Evolutionary conservation across 2,888 invertebrate species (phyloP), one percentile per base, ranked within the genome.

Genomic region (Globia sparganii): DNA sequence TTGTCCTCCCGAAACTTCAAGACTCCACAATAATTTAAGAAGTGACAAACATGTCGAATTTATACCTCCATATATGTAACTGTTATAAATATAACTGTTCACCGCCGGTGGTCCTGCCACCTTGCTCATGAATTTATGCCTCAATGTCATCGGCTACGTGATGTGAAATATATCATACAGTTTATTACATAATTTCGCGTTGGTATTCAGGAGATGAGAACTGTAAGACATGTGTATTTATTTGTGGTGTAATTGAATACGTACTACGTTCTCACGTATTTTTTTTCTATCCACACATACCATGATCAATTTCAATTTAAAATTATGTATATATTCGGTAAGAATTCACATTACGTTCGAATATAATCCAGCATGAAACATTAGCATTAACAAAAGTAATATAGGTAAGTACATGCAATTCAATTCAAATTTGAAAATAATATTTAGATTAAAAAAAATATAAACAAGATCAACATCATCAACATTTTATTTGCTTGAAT

Each of bases 101-200:
- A 34, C 37, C 73, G 73, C 25, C 28, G 83, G 83, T 86, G 83
- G 83, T 84, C 83, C 56, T 49, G 37, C 21, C 40, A 58, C n/a
- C 61, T 40, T 64, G 49, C 53, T 37, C 21, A 53, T 43, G 40
- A 83, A 75, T 86, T 78, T 76, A 83, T 86, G 69, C 18, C n/a
- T 40, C 69, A 70, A 78, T 72, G 86, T 69, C 72, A 64, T 25
- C 13, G n/a, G 25, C 0, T 74, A 87, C 87, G 87, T 86, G 86
- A 82, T 68, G 37, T 56, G 87, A 88, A 84, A 80, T 72, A 75
- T 73, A 77, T 78, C 68, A 59, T 56, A 75, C n/a, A 78, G n/a
- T 67, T 83, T 58, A 62, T 68, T 64, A 58, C 37, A 58, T 78
- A 72, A 84, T 72, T 40, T 37, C 56, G n/a, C 13, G 61, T 83